These are phyloP conservation scores for Scaptomyza reducta DNA, from an alignment of 2,888 invertebrate genomes.

Conservation along the genomic window DNA sequence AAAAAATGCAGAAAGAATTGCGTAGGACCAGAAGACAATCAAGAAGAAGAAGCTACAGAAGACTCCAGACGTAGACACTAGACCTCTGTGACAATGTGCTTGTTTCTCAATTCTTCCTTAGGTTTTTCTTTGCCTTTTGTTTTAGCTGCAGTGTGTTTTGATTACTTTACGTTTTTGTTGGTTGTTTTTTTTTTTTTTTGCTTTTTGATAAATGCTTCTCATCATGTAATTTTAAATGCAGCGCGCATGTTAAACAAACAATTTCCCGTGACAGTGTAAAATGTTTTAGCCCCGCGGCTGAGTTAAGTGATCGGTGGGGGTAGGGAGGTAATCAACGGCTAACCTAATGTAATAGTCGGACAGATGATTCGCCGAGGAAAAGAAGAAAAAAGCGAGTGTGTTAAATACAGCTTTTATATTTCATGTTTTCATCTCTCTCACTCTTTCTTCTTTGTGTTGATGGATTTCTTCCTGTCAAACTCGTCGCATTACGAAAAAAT, in stretches of 20 bases:
- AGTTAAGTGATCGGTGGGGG: background rate
- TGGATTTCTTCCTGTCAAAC: slow-evolving; percentile 78
- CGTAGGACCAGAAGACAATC: slow-evolving; percentile 54
- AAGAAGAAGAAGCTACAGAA: slow-evolving; percentile 12
- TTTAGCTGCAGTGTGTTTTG: slow-evolving; percentile 37
- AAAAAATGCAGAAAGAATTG: slow-evolving; percentile 33
- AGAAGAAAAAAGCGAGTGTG: slow-evolving; percentile 71
- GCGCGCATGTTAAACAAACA: slow-evolving; percentile 78
- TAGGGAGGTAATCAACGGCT: background rate
- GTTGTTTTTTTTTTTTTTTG: slow-evolving; percentile 16
- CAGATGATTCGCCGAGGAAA: background rate
- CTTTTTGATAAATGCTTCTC: slow-evolving; percentile 75
- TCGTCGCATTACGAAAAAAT: slow-evolving; percentile 12
- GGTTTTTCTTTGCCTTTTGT: slow-evolving; percentile 23
- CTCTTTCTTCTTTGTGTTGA: slow-evolving; percentile 38
- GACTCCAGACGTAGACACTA: slow-evolving; percentile 27
- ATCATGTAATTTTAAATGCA: slow-evolving; percentile 80
- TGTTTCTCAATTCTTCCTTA: background rate
- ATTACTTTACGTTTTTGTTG: slow-evolving; percentile 36
- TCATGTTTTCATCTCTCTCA: slow-evolving; percentile 33
- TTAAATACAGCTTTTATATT: slow-evolving; percentile 73
- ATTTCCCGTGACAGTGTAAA: slow-evolving; percentile 78
- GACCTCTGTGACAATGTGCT: slow-evolving; percentile 43
- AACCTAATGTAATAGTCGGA: slow-evolving; percentile 49
- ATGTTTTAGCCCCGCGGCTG: slow-evolving; percentile 44